Conservation (phyloP, 2,888 invertebrate species). For the Ernsta delagoae region DNA sequence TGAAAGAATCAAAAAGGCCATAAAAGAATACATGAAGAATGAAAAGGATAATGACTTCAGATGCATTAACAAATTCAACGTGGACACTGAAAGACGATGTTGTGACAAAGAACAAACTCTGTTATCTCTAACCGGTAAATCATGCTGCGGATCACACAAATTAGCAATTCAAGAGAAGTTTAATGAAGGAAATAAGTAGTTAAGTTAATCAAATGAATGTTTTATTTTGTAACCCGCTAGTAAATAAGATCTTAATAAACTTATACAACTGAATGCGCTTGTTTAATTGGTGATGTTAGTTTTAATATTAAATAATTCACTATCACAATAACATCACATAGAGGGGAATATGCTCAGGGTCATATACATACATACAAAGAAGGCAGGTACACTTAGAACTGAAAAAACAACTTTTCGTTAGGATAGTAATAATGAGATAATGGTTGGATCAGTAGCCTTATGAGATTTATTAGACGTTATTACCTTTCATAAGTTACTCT, state of each 20-base stretch:
- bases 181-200: constrained; percentile 50
- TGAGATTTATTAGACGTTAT: too few species aligned
- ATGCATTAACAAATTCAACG: constrained; percentile 70
- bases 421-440: too few species aligned
- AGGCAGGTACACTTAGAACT: too few species aligned
- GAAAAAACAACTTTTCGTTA: too few species aligned
- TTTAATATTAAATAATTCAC: not conserved
- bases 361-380: too few species aligned
- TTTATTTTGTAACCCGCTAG: constrained; percentile 81
- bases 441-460: too few species aligned
- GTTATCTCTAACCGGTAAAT: constrained; percentile 63
- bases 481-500: too few species aligned
- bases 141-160: constrained; percentile 75
- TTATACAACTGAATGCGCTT: constrained; percentile 45
- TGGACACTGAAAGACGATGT: constrained; percentile 74
- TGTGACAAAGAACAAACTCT: constrained; percentile 75
- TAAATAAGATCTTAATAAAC: constrained; percentile 51
- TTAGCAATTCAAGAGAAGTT: constrained; percentile 69
- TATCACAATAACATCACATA: not conserved
- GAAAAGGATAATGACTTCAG: constrained; percentile 70
- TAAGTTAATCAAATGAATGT: constrained; percentile 54
- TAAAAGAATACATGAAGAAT: constrained; percentile 69
- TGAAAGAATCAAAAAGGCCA: constrained; percentile 74
- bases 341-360: too few species aligned
- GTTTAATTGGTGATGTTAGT: not conserved